Evolutionary conservation across 2,888 invertebrate genomes (phyloP).

Genomic region (Drosophila mimetica): DNA sequence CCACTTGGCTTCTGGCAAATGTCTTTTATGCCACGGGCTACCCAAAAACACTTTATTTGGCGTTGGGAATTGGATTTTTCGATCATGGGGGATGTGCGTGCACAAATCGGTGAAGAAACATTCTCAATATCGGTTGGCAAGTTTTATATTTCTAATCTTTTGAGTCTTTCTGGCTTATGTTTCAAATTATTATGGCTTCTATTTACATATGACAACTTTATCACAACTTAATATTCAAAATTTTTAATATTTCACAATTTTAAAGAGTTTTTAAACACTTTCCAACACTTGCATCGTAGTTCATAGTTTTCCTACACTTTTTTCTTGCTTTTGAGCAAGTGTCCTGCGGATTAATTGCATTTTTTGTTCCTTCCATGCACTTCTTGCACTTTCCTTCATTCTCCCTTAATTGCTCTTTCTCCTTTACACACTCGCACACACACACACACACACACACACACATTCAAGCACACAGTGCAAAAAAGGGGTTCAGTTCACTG

Average conservation of each 20-base stretch:
- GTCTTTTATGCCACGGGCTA: constrained; percentile 13
- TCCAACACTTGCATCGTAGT: constrained; percentile 1
- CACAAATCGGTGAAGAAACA: background rate
- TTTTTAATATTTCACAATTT: background rate
- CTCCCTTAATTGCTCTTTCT: constrained; percentile 18
- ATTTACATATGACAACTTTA: no score
- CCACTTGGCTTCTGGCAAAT: constrained; percentile 38
- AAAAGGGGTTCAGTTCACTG: constrained; percentile 57
- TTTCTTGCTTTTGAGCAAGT: constrained; percentile 22
- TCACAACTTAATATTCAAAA: background rate
- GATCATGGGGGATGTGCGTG: background rate
- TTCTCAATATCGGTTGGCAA: background rate
- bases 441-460: constrained; percentile 28
- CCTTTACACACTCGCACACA: constrained; percentile 22
- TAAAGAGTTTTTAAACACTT: background rate
- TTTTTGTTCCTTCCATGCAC: constrained; percentile 17
- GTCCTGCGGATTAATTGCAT: constrained; percentile 35
- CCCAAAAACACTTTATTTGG: background rate
- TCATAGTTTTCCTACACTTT: background rate
- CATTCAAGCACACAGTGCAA: constrained; percentile 34
- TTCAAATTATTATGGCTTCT: background rate
- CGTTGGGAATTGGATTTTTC: background rate
- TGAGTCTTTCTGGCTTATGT: background rate
- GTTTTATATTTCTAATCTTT: background rate
- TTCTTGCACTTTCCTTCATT: constrained; percentile 27